Evolutionary conservation across 2,113 vertebrate species (phyloP), one percentile per base, ranked within the genome.

Genomic region (Neoarius graeffei): DNA sequence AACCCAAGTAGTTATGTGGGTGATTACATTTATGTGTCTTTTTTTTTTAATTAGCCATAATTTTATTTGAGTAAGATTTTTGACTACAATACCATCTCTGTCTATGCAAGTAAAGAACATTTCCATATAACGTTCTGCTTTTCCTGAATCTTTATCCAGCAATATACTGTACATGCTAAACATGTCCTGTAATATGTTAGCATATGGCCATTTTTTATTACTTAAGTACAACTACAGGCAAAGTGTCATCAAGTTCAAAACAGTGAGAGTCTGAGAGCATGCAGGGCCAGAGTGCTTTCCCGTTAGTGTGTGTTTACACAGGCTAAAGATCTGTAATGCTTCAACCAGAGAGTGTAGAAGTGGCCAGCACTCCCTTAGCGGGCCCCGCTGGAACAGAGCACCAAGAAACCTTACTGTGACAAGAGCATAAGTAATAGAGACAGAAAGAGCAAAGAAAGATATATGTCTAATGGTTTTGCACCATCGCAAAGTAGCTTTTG

Each of bases 241-340:
- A 57, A 54, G 57, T n/a, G 67, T 83, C 80, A 82, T 57, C 57
- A 69, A 62, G 86, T 87, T 83, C 86, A 87, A 87, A 69, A 30
- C 81, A 84, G 69, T 83, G 60, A 85, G 84, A 86, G 73, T 62
- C 64, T 79, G 54, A 79, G 25, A 81, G 85, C 23, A 77, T 9
- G n/a, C 52, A 85, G 59, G 66, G 83, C 79, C 77, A 73, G 67
- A 86, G 80, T 69, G 64, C 79, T 64, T 74, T 52, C 11, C 81
- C 52, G 50, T 52, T 84, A 76, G 81, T 76, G 87, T 81, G 66
- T 88, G 89, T 90, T 88, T 90, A 88, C 87, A 86, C 85, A 90
- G 85, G 74, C 85, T 87, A 76, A 84, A 88, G 89, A 87, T 85
- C 66, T 86, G 87, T 81, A 88, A 90, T 87, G 84, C 76, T 86